Evolutionary conservation across 2,888 invertebrate genomes (phyloP).

Genomic region (Synergus umbraculus): DNA sequence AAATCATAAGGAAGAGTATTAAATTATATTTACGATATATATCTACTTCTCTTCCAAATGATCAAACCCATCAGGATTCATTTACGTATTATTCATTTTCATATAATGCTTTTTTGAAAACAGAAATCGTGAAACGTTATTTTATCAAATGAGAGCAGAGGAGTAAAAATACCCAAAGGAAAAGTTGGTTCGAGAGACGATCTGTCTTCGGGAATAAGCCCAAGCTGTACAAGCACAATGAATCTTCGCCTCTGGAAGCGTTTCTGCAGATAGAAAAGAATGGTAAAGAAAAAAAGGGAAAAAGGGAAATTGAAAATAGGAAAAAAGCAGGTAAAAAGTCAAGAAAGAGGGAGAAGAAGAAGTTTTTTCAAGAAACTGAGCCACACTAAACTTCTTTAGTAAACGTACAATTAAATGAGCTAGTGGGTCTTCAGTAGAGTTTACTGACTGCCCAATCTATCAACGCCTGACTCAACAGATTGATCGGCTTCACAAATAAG

Average conservation of each 20-base stretch:
- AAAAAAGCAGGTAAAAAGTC: neutral
- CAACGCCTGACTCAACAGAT: neutral
- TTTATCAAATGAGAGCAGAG: conserved; percentile 20
- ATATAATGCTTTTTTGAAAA: neutral
- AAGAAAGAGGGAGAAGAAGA: neutral
- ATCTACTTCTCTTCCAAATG: neutral
- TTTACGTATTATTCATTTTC: no score
- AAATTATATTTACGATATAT: neutral
- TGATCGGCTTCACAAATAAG: neutral
- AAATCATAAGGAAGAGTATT: conserved; percentile 1
- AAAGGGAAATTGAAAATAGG: neutral
- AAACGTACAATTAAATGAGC: conserved; percentile 30
- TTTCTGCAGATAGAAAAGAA: conserved; percentile 33
- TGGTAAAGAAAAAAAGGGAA: neutral
- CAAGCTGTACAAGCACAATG: conserved; percentile 40
- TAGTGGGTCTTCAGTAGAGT: conserved; percentile 17
- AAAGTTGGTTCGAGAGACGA: conserved; percentile 23
- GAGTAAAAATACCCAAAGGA: conserved; percentile 29
- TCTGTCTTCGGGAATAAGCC: conserved; percentile 36
- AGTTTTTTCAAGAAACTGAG: conserved; percentile 5
- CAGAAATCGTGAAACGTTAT: neutral
- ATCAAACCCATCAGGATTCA: no score
- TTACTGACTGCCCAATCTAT: conserved; percentile 27
- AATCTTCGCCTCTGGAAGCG: conserved; percentile 28
- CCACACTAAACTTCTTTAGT: neutral